Conservation (phyloP, 2,797 vertebrate genomes). For the Siniperca undulata region DNA sequence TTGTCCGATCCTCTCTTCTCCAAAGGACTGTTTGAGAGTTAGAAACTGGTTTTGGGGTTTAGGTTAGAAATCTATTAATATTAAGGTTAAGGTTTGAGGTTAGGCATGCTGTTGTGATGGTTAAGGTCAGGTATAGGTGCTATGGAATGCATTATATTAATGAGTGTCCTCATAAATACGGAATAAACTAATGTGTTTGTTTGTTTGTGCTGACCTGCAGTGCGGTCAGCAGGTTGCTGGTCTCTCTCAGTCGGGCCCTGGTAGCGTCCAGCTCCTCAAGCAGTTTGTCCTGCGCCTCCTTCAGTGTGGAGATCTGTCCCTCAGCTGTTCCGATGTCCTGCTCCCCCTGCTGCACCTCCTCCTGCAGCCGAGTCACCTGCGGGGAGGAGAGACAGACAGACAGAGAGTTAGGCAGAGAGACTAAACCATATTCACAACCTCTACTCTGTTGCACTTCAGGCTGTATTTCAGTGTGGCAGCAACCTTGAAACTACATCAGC, state of each 20-base stretch:
- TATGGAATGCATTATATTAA: neutral
- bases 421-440: neutral
- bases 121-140: neutral
- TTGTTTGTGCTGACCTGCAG: constrained; percentile 88
- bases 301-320: constrained; percentile 93
- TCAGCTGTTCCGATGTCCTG: constrained; percentile 91
- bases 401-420: neutral
- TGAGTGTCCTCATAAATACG: neutral
- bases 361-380: constrained; percentile 91
- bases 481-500: constrained; percentile 53
- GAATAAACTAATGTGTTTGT: neutral
- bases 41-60: neutral
- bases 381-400: constrained; percentile 1
- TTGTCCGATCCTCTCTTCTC: neutral
- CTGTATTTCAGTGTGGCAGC: constrained; percentile 38
- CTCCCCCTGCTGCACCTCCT: constrained; percentile 92
- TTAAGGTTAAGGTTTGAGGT: neutral
- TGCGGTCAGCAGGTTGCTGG: constrained; percentile 92
- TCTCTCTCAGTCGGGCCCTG: constrained; percentile 91
- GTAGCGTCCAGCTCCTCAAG: constrained; percentile 94
- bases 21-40: neutral
- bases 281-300: constrained; percentile 94
- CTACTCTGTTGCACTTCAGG: constrained; percentile 14
- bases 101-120: neutral
- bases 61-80: neutral